Evolutionary conservation across 2,888 invertebrate species (phyloP).

Genomic region (Eupeodes luniger): DNA sequence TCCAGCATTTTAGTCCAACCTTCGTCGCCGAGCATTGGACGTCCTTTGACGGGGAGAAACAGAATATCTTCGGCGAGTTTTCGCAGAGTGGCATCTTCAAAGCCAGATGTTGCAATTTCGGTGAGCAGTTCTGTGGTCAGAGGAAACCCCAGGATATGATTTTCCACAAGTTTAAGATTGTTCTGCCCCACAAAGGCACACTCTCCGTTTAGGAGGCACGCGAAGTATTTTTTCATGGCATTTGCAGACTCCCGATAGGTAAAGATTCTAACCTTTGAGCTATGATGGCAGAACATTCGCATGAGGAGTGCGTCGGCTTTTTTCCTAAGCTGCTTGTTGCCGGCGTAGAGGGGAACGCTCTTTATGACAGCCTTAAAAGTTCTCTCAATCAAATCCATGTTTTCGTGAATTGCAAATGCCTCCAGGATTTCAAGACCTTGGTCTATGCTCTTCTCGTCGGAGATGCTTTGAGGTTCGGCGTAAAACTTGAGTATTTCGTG

Average conservation of each 20-base stretch:
- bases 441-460: conserved; percentile 72
- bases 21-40: conserved; percentile 76
- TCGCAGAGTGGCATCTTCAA: conserved; percentile 70
- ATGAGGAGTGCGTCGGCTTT: conserved; percentile 79
- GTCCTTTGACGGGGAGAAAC: conserved; percentile 80
- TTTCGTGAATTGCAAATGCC: conserved; percentile 80
- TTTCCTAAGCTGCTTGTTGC: conserved; percentile 76
- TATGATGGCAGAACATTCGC: conserved; percentile 79
- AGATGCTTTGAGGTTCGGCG: conserved; percentile 74
- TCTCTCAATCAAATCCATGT: conserved; percentile 78
- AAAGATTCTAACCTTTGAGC: conserved; percentile 76
- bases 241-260: conserved; percentile 78
- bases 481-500: conserved; percentile 70
- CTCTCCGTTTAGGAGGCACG: conserved; percentile 80
- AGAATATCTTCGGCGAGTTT: conserved; percentile 79
- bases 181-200: conserved; percentile 77
- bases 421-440: conserved; percentile 71
- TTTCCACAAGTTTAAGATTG: conserved; percentile 76
- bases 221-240: conserved; percentile 80
- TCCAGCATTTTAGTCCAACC: conserved; percentile 77
- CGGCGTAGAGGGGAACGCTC: conserved; percentile 77
- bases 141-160: conserved; percentile 80
- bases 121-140: conserved; percentile 79
- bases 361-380: conserved; percentile 79
- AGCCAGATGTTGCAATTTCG: conserved; percentile 79